Conservation (phyloP, 2,888 invertebrate genomes). For the Ctenicera cuprea region DNA sequence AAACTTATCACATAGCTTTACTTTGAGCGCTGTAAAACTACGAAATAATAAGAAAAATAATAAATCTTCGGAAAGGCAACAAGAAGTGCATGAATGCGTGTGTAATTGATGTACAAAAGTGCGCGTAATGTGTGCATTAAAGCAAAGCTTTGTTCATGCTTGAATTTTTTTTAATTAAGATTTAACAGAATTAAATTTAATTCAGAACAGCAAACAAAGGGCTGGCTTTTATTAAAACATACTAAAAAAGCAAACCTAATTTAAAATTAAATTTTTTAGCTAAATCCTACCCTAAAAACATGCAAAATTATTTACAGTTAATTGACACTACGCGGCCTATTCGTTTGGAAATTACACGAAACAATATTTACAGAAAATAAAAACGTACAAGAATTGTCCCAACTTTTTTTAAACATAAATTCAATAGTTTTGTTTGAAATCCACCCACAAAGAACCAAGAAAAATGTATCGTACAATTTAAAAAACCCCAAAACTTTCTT, state of each 20-base stretch:
- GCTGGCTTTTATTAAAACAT: not conserved
- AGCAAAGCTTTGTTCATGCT: not conserved
- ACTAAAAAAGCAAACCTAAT: conserved; percentile 42
- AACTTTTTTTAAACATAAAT: conserved; percentile 1
- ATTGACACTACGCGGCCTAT: conserved; percentile 72
- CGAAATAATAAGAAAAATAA: conserved; percentile 42
- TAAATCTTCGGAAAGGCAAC: conserved; percentile 47
- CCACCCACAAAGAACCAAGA: not conserved
- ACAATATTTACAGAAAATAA: conserved; percentile 34
- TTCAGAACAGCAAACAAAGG: not conserved
- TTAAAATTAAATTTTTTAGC: not conserved
- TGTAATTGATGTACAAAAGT: conserved; percentile 24
- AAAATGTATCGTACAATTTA: not conserved
- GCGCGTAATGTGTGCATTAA: conserved; percentile 17
- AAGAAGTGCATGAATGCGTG: conserved; percentile 44
- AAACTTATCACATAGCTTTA: conserved; percentile 69
- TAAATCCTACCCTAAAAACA: conserved; percentile 4
- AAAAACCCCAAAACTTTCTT: not conserved
- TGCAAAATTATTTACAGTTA: conserved; percentile 62
- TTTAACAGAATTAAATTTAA: too few relatives aligned
- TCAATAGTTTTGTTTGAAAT: not conserved
- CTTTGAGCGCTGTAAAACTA: conserved; percentile 63
- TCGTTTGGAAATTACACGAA: conserved; percentile 45
- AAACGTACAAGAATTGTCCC: not conserved
- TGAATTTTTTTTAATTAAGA: too few relatives aligned